phyloP scores from a whole-genome alignment of 2,113 vertebrate genomes.

The Lampris megalopsis region DNA sequence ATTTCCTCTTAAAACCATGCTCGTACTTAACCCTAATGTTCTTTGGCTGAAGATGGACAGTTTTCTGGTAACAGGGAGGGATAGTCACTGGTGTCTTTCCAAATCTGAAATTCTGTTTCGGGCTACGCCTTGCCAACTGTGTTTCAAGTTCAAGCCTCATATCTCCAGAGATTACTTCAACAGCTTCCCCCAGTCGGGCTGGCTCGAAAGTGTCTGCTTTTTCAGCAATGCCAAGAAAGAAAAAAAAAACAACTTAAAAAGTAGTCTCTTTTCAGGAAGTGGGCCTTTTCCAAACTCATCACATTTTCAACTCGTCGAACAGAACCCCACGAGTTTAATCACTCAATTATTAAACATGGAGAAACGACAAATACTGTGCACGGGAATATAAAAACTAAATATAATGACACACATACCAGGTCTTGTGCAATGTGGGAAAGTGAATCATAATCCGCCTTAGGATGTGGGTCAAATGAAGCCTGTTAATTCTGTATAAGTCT shows the following conservation, averaged over 20 bases:
- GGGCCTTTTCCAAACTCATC: too few relatives aligned
- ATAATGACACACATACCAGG: neutral
- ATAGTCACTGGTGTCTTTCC: conserved; percentile 18
- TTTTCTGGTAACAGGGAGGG: conserved; percentile 1
- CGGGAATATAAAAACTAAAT: neutral
- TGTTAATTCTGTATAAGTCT: neutral
- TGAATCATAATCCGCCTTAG: neutral
- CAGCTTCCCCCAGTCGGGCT: conserved; percentile 8
- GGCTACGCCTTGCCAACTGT: conserved; percentile 20
- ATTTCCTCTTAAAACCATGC: neutral
- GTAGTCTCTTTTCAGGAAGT: neutral
- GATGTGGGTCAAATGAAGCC: conserved; percentile 6
- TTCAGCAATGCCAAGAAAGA: neutral
- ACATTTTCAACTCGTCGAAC: neutral
- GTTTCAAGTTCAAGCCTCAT: conserved; percentile 32
- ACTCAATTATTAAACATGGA: conserved; percentile 2
- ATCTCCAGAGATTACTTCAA: conserved; percentile 20
- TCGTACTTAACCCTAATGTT: neutral
- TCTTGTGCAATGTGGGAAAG: neutral
- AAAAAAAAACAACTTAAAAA: conserved; percentile 3
- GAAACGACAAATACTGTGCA: neutral
- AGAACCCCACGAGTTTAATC: neutral
- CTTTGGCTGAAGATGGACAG: conserved; percentile 1
- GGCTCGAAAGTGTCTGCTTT: neutral
- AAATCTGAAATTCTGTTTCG: conserved; percentile 13